Base-by-base conservation (phyloP, 2,797 vertebrate species). In the Intellagama lesueurii region DNA sequence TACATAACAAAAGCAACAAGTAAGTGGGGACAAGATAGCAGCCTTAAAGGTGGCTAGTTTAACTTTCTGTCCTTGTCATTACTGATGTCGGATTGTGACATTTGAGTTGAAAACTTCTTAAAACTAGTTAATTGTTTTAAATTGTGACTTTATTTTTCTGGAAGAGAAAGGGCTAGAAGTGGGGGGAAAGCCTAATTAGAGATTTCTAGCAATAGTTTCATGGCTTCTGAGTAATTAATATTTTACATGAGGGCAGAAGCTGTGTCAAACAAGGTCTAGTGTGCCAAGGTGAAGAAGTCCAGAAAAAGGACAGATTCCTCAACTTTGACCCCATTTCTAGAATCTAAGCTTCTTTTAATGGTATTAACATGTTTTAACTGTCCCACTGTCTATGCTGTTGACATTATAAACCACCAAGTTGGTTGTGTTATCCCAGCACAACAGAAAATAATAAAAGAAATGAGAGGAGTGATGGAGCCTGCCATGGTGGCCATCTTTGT, bases 241-340 rank as follows among this genome's bases (percentile, higher is more conserved):
- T 89, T 93, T 93, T 12, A 92, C 30, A 32, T 0, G 1, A 91
- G 87, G 82, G 35, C 72, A 92, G 52, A 90, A 92, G 56, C 91
- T 79, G 85, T 75, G 88, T 52, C 17, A 85, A 76, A 90, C 16
- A 90, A 84, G 88, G 84, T 79, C 73, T 70, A 52, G 24, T 44
- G 30, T 80, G 12, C 0, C 17, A 30, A 35, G 22, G 30, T 78
- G 88, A 87, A 91, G n/a, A 0, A 14, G 11, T 75, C 78, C 1
- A 72, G 17, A 47, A 89, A 92, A 92, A 89, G 16, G 75, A 66
- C n/a, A 90, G 85, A 91, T 92, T 91, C 82, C 76, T 85, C 87
- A 92, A 88, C 66, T 93, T 91, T 69, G 49, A 76, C 90, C 90
- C 92, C 92, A 92, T 85, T 86, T 94, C 56, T 77, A 93, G 80